Conservation (phyloP, 37 sponge, comb jelly and placozoan species). For the Chondrilla cf. caribensis region DNA sequence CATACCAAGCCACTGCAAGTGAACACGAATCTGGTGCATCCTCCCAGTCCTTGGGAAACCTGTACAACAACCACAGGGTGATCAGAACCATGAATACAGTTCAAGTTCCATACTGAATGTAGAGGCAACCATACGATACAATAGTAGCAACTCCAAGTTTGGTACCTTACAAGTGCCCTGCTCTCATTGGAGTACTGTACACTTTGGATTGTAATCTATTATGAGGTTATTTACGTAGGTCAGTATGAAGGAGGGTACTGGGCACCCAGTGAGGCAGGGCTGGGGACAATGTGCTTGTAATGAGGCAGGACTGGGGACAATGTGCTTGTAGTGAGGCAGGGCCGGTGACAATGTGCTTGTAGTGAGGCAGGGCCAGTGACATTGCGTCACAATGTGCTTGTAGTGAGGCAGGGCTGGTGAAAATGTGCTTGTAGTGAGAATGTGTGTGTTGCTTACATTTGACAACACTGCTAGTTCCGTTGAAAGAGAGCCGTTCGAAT, state of each 20-base stretch:
- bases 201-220: too few species aligned
- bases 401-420: background rate
- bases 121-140: too few species aligned
- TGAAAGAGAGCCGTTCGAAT: constrained; percentile 73
- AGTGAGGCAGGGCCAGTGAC: background rate
- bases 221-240: too few species aligned
- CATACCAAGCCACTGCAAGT: constrained; percentile 85
- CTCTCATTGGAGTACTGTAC: too few species aligned
- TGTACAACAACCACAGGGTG: too few species aligned
- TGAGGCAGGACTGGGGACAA: background rate
- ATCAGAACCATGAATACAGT: too few species aligned
- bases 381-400: background rate
- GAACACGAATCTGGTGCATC: constrained; percentile 92
- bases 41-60: constrained; percentile 84
- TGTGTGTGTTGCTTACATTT: constrained; percentile 44
- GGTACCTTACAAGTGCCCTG: too few species aligned
- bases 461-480: constrained; percentile 79
- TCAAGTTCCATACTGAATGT: too few species aligned
- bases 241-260: too few species aligned
- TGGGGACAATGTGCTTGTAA: background rate
- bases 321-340: background rate
- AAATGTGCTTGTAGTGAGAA: background rate
- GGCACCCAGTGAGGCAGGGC: background rate
- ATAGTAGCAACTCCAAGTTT: too few species aligned
- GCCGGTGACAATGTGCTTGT: background rate